phyloP scores from a whole-genome alignment of 2,113 vertebrate genomes.

The Artemisiospiza belli region DNA sequence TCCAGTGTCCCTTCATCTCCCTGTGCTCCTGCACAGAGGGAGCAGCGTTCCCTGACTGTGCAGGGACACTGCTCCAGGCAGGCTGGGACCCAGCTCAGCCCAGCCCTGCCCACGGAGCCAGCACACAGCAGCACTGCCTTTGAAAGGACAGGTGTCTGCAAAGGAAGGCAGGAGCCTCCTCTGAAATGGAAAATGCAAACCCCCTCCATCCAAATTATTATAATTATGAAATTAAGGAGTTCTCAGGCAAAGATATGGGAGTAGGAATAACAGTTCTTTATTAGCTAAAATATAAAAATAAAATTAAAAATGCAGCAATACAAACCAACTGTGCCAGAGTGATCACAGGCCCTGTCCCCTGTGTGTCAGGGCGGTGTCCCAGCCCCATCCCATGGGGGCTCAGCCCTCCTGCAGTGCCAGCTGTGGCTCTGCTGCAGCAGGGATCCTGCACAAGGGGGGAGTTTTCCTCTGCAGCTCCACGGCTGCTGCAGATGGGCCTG shows the following conservation, averaged over 20 bases:
- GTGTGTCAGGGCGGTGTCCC: no score
- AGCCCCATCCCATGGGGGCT: no score
- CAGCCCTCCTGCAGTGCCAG: no score
- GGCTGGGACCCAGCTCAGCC: not conserved
- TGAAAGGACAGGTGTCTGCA: not conserved
- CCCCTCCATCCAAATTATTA: fast-evolving
- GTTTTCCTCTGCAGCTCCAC: no score
- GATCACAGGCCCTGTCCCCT: no score
- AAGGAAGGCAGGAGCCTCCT: not conserved
- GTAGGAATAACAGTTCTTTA: no score
- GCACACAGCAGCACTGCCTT: not conserved
- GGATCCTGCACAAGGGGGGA: no score
- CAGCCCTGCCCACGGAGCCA: not conserved
- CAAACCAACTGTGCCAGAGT: no score
- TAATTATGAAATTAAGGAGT: not conserved
- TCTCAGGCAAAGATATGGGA: not conserved
- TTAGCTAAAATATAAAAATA: no score
- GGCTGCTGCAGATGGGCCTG: no score
- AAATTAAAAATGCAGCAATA: no score
- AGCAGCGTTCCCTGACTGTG: not conserved
- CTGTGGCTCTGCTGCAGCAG: no score
- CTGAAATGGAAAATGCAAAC: not conserved
- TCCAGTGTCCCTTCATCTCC: not conserved
- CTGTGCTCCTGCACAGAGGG: not conserved
- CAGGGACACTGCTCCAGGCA: not conserved